phyloP scores from a whole-genome alignment of 2,888 invertebrate species.

The Odontocolon sp. region DNA sequence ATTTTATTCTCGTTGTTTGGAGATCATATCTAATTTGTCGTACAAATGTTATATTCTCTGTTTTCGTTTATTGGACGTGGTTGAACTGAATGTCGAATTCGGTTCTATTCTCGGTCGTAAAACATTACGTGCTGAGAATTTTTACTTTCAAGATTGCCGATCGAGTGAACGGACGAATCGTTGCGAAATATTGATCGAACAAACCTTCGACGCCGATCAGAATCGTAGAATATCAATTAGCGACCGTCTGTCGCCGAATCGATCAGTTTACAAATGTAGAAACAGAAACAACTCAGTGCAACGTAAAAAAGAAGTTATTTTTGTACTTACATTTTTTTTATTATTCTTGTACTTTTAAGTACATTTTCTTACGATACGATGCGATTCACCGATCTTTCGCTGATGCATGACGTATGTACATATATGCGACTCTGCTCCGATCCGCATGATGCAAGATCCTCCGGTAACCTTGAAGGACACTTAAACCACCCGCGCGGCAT shows the following conservation, averaged over 20 bases:
- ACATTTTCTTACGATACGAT: neutral
- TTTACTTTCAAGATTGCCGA: neutral
- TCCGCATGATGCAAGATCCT: constrained; percentile 62
- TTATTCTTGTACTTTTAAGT: neutral
- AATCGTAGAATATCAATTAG: neutral
- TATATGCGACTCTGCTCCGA: neutral
- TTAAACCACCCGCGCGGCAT: constrained; percentile 57
- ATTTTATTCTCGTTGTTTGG: neutral
- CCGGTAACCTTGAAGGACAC: constrained; percentile 67
- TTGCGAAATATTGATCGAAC: neutral
- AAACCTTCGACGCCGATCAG: neutral
- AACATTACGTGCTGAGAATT: neutral
- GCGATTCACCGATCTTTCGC: constrained; percentile 12
- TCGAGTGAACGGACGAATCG: neutral
- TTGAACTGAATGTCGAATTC: neutral
- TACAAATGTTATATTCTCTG: neutral
- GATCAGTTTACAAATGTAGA: neutral
- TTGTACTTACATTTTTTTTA: neutral
- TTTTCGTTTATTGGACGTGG: neutral
- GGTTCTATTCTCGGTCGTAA: neutral
- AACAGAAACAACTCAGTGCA: no score
- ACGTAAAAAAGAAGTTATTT: neutral
- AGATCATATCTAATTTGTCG: neutral
- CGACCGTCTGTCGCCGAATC: neutral
- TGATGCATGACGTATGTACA: constrained; percentile 18